Conservation (phyloP, 2,113 vertebrate genomes). For the Lepidiolamprologus cunningtoni region DNA sequence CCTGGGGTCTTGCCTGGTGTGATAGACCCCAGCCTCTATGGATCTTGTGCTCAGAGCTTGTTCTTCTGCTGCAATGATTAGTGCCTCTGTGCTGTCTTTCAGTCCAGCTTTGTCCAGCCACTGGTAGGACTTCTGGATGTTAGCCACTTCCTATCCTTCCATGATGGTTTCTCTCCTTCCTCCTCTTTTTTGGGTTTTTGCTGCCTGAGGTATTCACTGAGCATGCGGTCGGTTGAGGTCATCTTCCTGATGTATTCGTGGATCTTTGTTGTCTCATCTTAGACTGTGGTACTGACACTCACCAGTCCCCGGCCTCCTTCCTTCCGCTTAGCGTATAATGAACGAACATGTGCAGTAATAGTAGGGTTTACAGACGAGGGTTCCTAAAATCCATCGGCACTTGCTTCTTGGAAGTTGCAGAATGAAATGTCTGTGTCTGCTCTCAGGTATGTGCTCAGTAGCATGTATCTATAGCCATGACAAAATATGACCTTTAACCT, state of each 20-base stretch:
- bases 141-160: not conserved
- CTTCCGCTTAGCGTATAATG: not conserved
- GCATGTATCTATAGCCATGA: not conserved
- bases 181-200: not conserved
- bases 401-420: not conserved
- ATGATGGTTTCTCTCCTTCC: not conserved
- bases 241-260: not conserved
- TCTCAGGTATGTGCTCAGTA: not conserved
- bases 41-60: not conserved
- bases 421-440: not conserved
- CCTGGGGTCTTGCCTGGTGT: too few species aligned
- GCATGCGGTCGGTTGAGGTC: fast-evolving
- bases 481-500: slow-evolving; percentile 37
- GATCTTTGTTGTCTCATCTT: not conserved
- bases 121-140: not conserved
- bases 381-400: not conserved
- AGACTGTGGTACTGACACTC: not conserved
- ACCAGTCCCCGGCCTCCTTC: not conserved
- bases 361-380: not conserved
- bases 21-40: not conserved
- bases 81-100: not conserved
- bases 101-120: not conserved
- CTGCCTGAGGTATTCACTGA: not conserved
- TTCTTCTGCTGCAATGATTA: not conserved
- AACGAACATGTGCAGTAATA: not conserved